Evolutionary conservation across 2,113 vertebrate species (phyloP).

Genomic region (Phylloscopus trochiloides): DNA sequence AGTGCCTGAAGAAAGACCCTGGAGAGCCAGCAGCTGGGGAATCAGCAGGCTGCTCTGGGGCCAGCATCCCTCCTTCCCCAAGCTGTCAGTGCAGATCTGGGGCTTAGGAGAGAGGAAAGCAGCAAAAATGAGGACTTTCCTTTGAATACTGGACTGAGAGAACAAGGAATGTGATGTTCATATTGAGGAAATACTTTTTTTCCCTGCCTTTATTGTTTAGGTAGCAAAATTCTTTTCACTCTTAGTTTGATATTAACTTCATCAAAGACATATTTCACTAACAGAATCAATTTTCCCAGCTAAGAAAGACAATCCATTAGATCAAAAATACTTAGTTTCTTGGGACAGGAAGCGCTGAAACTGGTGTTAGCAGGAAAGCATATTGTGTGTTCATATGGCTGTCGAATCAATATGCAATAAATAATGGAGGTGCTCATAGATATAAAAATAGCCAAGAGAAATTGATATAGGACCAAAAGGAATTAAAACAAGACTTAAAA

Average conservation of each 20-base stretch:
- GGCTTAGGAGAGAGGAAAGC: not conserved
- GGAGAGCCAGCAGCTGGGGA: fast-evolving
- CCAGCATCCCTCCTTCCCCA: fast-evolving
- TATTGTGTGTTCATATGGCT: not conserved
- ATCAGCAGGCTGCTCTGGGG: not conserved
- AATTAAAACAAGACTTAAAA: slow-evolving; percentile 41
- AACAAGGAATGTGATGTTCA: not conserved
- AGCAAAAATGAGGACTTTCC: not conserved
- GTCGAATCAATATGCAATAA: slow-evolving; percentile 43
- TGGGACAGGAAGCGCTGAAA: not conserved
- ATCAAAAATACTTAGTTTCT: slow-evolving; percentile 14
- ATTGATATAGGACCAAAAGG: slow-evolving; percentile 18
- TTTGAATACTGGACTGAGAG: not conserved
- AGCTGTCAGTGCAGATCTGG: not conserved
- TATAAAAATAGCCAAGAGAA: slow-evolving; percentile 34
- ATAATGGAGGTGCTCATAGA: slow-evolving; percentile 38
- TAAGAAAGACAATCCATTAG: not conserved
- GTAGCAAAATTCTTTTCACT: not conserved
- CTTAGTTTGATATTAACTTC: not conserved
- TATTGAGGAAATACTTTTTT: fast-evolving
- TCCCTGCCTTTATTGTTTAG: not conserved
- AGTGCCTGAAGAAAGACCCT: fast-evolving
- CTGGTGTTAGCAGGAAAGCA: not conserved
- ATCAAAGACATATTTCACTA: not conserved
- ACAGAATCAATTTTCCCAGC: slow-evolving; percentile 7